Conservation (phyloP, 2,113 vertebrate genomes). For the Galemys pyrenaicus region DNA sequence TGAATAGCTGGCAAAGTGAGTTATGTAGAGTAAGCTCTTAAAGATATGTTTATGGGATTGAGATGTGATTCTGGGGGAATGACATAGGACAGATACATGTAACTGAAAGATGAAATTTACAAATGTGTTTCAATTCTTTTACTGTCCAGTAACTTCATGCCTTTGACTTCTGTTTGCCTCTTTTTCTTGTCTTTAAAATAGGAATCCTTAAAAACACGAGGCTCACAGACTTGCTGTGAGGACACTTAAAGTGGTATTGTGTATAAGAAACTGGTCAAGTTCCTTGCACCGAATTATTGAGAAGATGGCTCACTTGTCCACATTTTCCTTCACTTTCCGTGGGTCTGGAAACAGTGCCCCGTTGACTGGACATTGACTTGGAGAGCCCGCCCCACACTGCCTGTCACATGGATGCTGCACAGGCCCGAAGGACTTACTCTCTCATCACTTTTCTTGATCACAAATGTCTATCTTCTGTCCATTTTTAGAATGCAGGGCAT, state of each 20-base stretch:
- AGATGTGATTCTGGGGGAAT: neutral
- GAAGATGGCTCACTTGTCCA: neutral
- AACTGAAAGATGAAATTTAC: neutral
- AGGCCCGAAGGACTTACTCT: neutral
- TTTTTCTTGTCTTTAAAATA: neutral
- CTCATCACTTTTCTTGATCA: neutral
- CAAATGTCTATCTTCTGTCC: neutral
- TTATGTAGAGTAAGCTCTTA: neutral
- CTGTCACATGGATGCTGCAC: fast-evolving
- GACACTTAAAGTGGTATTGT: neutral
- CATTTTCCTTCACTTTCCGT: neutral
- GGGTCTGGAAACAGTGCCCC: neutral
- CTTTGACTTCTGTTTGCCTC: neutral
- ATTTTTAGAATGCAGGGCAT: neutral
- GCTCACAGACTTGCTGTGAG: neutral
- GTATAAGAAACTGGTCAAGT: neutral
- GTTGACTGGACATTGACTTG: fast-evolving
- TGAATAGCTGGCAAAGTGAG: neutral
- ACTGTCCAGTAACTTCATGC: neutral
- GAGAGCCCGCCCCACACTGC: neutral
- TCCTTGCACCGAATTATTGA: neutral
- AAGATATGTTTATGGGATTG: neutral
- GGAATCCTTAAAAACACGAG: neutral
- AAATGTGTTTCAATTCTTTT: neutral
- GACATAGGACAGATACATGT: neutral